Percentiles rank a stretch among this genome's conserved stretches.
Conservation (phyloP, 2,888 invertebrate species). For the Colletes collaris region DNA sequence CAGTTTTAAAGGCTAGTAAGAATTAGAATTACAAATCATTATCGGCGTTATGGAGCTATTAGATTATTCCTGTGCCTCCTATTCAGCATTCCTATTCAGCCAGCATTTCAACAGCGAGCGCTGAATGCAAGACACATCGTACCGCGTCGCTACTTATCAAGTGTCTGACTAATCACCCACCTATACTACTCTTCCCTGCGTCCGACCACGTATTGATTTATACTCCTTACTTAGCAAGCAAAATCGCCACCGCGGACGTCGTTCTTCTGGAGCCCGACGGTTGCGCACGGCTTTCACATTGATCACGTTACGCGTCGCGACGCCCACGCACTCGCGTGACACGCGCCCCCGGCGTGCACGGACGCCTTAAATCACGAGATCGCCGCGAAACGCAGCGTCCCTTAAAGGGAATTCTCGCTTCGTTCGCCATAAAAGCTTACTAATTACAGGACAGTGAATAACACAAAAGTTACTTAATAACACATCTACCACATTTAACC, state of each 20-base stretch:
- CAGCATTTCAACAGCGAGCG: too few species aligned
- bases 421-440: too few species aligned
- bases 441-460: too few species aligned
- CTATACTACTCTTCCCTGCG: conserved; percentile 9
- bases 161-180: conserved; percentile 24
- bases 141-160: not conserved
- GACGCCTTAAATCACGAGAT: conserved; percentile 54
- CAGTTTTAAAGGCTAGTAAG: too few species aligned
- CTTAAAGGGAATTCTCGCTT: not conserved
- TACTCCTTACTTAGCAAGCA: not conserved
- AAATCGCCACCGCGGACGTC: not conserved
- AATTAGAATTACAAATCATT: too few species aligned
- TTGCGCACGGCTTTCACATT: not conserved
- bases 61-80: too few species aligned
- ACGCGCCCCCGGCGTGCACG: conserved; percentile 37
- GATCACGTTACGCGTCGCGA: conserved; percentile 23
- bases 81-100: too few species aligned
- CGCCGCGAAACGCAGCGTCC: conserved; percentile 38
- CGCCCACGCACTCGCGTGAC: conserved; percentile 48
- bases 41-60: too few species aligned
- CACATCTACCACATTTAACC: too few species aligned
- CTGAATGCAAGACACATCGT: not conserved
- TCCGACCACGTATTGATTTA: conserved; percentile 20
- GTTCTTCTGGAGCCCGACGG: too few species aligned
- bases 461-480: too few species aligned